phyloP scores from a whole-genome alignment of 2,113 vertebrate species.

The Columba janthina region DNA sequence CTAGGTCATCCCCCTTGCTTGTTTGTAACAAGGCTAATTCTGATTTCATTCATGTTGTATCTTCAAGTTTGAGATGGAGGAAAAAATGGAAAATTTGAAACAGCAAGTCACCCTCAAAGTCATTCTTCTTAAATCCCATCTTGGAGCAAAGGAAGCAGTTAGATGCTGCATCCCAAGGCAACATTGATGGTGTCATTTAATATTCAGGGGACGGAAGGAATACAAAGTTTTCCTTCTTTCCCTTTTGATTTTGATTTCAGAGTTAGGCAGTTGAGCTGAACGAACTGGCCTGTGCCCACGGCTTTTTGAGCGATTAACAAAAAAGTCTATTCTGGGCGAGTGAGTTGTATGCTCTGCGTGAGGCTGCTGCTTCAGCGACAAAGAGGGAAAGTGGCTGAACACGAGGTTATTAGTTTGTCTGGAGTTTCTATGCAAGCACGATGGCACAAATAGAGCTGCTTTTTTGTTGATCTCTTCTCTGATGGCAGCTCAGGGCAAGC shows the following conservation, averaged over 20 bases:
- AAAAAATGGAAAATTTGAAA: not conserved
- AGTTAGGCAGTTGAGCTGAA: not conserved
- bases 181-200: not conserved
- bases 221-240: constrained; percentile 7
- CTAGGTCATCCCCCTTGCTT: constrained; percentile 18
- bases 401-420: not conserved
- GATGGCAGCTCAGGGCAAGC: not conserved
- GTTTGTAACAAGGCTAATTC: not conserved
- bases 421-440: not conserved
- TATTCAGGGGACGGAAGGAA: not conserved
- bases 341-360: not conserved
- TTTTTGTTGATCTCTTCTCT: constrained; percentile 7
- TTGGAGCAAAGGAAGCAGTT: not conserved
- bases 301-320: not conserved
- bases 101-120: not conserved
- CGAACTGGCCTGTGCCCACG: not conserved
- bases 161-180: not conserved
- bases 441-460: not conserved
- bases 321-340: not conserved
- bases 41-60: constrained; percentile 19
- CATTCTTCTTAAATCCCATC: not conserved
- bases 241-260: not conserved
- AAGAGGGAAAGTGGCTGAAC: constrained; percentile 13
- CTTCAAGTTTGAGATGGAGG: not conserved
- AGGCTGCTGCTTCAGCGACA: not conserved